Evolutionary conservation across 2,797 vertebrate species (phyloP).

Genomic region (Setipinna tenuifilis): DNA sequence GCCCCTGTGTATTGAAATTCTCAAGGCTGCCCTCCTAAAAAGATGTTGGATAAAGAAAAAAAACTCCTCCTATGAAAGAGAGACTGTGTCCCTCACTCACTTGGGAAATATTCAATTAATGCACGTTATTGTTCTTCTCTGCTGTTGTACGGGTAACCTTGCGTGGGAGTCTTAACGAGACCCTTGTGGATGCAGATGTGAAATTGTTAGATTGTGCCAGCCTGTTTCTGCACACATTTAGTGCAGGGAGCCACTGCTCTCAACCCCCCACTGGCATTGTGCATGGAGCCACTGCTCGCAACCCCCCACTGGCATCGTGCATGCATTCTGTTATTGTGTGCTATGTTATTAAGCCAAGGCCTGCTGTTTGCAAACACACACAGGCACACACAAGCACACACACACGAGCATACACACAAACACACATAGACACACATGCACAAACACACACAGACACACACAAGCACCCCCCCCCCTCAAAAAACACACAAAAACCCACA

Average conservation of each 20-base stretch:
- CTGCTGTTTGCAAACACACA: conserved; percentile 7
- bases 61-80: neutral
- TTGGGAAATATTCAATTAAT: conserved; percentile 22
- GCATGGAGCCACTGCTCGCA: neutral
- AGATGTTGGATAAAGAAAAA: neutral
- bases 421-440: neutral
- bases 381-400: neutral
- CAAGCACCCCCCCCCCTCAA: neutral
- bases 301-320: neutral
- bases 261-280: neutral
- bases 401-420: neutral
- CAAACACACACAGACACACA: conserved; percentile 9
- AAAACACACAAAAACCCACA: conserved; percentile 18
- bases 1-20: neutral
- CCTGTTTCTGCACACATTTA: neutral
- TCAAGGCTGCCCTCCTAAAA: conserved; percentile 5
- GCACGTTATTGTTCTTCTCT: neutral
- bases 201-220: neutral
- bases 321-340: conserved; percentile 2
- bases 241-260: neutral
- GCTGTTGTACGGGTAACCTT: neutral
- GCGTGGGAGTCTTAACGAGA: neutral
- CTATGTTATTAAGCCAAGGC: conserved; percentile 12
- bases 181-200: neutral
- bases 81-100: conserved; percentile 44